Conservation (phyloP, 2,113 vertebrate genomes). For the Lepisosteus oculatus region DNA sequence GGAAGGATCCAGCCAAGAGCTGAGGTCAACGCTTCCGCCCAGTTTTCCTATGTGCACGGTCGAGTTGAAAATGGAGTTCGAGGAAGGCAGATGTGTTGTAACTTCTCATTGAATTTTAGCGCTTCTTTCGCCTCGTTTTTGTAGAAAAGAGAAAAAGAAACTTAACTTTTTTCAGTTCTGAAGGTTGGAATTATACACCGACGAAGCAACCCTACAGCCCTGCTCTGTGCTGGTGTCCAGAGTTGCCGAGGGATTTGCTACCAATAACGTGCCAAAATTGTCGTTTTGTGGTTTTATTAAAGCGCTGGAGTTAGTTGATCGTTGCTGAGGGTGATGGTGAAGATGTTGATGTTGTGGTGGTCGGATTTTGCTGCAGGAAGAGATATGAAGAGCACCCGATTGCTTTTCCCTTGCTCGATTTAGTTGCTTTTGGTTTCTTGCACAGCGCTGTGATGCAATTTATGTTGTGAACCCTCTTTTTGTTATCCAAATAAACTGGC, state of each 20-base stretch:
- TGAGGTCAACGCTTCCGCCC: conserved; percentile 81
- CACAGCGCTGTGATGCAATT: conserved; percentile 53
- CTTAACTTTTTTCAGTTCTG: conserved; percentile 18
- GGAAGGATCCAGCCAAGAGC: conserved; percentile 69
- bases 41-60: conserved; percentile 75
- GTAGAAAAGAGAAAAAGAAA: neutral
- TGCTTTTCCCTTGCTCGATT: conserved; percentile 61
- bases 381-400: conserved; percentile 64
- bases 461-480: conserved; percentile 33
- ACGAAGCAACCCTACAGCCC: conserved; percentile 50
- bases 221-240: conserved; percentile 59
- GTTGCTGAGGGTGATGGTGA: conserved; percentile 45
- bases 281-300: conserved; percentile 12
- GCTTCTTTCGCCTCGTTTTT: neutral
- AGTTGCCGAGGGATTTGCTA: conserved; percentile 64
- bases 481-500: conserved; percentile 37
- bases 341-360: conserved; percentile 55
- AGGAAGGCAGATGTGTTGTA: conserved; percentile 63
- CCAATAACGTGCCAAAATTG: conserved; percentile 50
- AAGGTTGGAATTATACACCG: conserved; percentile 54
- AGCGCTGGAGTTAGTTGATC: conserved; percentile 30
- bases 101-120: conserved; percentile 53
- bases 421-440: conserved; percentile 34
- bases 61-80: conserved; percentile 77
- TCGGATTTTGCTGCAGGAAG: conserved; percentile 70